Base-by-base conservation (phyloP, 2,797 vertebrate genomes). In the Myioborus melanocephalus region DNA sequence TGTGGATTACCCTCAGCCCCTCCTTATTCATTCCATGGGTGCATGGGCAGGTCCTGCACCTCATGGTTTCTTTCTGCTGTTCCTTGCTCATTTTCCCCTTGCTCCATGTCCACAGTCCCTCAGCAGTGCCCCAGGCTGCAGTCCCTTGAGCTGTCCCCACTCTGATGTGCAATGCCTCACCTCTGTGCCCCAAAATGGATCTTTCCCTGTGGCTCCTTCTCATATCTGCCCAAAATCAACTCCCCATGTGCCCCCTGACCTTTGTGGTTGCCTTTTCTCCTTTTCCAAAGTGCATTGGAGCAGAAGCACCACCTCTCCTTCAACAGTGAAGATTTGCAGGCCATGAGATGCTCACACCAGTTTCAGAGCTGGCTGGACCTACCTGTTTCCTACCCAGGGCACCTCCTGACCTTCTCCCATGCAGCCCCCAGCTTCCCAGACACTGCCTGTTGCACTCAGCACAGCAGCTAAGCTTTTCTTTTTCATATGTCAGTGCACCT, bases 281-380 rank as follows among this genome's bases (percentile, higher is more conserved):
- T 83, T 77, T 73, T 56, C 47, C 66, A 34, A 63, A n/a, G 53
- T 14, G 34, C 22, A 1, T 37, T 81, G 72, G 53, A 73, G 64
- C 69, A 59, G 24, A 47, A 26, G 28, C 44, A 61, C 69, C 22
- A 18, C 0, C 0, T 47, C 23, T 64, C 8, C 56, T 64, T 53
- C 4, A 3, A 0, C 3, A 1, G 0, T 24, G 20, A 35, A 10
- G 43, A 10, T 61, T 35, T 61, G 12, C 64, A 69, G 70, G 32
- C 23, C 20, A 0, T 20, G 22, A 52, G 20, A 19, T n/a, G 47
- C 47, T 76, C 52, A 7, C 43, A 46, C 15, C n/a, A 12, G 5
- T 57, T 44, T 65, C 24, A 44, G 56, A 72, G 63, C 27, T 88
- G 56, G 7, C 44, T 85, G 61, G 41, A 79, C 1, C 0, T 72